Evolutionary conservation across 2,113 vertebrate species (phyloP).

Genomic region (Puntigrus tetrazona): DNA sequence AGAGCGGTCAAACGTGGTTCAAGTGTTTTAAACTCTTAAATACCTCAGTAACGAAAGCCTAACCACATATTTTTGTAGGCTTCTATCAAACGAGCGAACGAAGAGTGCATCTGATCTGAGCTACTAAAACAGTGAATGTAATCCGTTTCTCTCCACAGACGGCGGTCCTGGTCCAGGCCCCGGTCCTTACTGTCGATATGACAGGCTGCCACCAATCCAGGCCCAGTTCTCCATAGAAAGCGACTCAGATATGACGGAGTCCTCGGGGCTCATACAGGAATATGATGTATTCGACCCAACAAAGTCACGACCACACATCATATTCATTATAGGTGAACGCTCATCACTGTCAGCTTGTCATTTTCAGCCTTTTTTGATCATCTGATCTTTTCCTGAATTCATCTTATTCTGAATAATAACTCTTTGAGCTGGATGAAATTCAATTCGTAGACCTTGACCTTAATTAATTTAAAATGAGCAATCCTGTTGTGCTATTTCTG

Average conservation of each 20-base stretch:
- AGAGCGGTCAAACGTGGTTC: background rate
- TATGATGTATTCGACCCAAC: slow-evolving; percentile 71
- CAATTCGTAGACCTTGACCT: background rate
- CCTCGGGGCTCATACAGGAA: slow-evolving; percentile 72
- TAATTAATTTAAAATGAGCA: background rate
- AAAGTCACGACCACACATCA: slow-evolving; percentile 66
- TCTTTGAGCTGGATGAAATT: background rate
- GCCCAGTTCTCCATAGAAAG: slow-evolving; percentile 76
- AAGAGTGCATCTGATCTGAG: background rate
- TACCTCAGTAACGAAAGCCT: background rate
- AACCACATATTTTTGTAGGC: background rate
- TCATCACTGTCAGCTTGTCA: background rate
- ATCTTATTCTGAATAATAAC: background rate
- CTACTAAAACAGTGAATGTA: background rate
- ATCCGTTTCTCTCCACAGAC: slow-evolving; percentile 11
- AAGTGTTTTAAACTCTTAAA: background rate
- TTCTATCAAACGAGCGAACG: background rate
- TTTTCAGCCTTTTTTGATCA: background rate
- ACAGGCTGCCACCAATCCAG: slow-evolving; percentile 66
- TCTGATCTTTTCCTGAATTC: background rate
- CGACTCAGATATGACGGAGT: slow-evolving; percentile 75
- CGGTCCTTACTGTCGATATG: slow-evolving; percentile 55
- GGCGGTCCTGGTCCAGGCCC: slow-evolving; percentile 47
- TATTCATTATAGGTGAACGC: slow-evolving; percentile 73
- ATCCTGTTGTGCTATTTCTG: slow-evolving; percentile 8